Evolutionary conservation across 1,140 invertebrate species (phyloP).

Genomic region (Armadillidium nasatum): DNA sequence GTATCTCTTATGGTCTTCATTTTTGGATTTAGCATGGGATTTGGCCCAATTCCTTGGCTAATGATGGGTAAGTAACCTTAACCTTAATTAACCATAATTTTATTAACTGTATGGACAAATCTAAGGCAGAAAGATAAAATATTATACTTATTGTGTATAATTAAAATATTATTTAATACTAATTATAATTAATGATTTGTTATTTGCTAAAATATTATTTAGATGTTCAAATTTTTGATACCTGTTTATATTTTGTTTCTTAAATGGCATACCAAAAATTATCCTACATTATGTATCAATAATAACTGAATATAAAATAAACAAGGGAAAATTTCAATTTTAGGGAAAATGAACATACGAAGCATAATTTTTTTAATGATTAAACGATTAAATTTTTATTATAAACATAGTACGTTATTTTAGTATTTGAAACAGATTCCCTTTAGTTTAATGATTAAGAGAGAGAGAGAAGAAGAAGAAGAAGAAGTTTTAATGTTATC

Average conservation of each 20-base stretch:
- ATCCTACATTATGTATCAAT: background rate
- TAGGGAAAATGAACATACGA: no score
- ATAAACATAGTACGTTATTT: no score
- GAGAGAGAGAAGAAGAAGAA: no score
- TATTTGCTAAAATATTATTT: background rate
- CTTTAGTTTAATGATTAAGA: no score
- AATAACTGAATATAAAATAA: background rate
- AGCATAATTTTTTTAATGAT: no score
- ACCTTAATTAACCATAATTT: background rate
- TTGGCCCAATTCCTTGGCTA: constrained; percentile 69
- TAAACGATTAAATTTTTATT: no score
- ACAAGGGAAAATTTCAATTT: no score
- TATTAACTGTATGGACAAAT: no score
- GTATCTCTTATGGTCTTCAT: constrained; percentile 57
- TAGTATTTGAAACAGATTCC: no score
- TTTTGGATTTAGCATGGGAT: constrained; percentile 59
- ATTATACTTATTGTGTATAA: no score
- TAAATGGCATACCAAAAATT: background rate
- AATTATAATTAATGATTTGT: background rate
- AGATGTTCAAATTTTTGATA: background rate
- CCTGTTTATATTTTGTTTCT: background rate
- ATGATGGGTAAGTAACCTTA: constrained; percentile 58
- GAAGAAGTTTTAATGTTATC: no score
- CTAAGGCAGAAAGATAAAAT: background rate
- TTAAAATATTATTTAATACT: background rate